These are phyloP conservation scores for Caenorhabditis wallacei DNA, from an alignment of 2,888 invertebrate genomes.

Conservation along the genomic window DNA sequence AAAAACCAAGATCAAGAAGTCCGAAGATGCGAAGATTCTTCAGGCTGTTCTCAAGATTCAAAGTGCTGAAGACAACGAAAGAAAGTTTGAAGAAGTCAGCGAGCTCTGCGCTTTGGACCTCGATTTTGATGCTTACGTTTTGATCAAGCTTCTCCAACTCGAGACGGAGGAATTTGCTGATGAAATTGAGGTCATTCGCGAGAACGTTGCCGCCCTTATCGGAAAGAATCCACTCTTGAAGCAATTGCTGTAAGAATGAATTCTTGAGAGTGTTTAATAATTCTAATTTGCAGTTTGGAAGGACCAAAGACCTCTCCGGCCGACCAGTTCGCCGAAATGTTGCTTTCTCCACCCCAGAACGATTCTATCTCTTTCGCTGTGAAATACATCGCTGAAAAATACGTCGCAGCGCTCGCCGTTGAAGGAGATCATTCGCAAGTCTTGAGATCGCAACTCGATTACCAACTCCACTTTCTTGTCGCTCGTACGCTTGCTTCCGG, in stretches of 20 bases:
- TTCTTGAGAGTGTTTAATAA: no score
- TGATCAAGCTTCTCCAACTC: slow-evolving; percentile 9
- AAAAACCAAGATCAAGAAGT: slow-evolving; percentile 37
- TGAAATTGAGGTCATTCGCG: background rate
- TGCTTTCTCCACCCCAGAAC: background rate
- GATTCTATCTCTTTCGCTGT: background rate
- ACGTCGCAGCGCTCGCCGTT: background rate
- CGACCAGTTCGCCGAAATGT: slow-evolving; percentile 12
- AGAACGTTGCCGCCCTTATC: slow-evolving; percentile 5
- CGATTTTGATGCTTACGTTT: slow-evolving; percentile 26
- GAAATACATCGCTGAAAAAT: slow-evolving; percentile 9
- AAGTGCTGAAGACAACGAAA: background rate
- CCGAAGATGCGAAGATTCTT: slow-evolving; percentile 25
- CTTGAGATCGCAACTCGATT: slow-evolving; percentile 12
- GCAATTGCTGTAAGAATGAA: slow-evolving; percentile 8
- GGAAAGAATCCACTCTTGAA: slow-evolving; percentile 1
- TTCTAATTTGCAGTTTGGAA: slow-evolving; percentile 10
- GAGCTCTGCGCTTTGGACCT: slow-evolving; percentile 1
- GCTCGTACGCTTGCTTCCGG: slow-evolving; percentile 35
- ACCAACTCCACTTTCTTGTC: slow-evolving; percentile 39
- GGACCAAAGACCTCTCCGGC: slow-evolving; percentile 15
- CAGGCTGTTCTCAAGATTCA: background rate
- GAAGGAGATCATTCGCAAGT: slow-evolving; percentile 16
- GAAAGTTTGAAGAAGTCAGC: background rate
- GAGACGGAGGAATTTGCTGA: slow-evolving; percentile 14